phyloP scores from a whole-genome alignment of 2,888 invertebrate genomes.

The Opisthograptis luteolata region DNA sequence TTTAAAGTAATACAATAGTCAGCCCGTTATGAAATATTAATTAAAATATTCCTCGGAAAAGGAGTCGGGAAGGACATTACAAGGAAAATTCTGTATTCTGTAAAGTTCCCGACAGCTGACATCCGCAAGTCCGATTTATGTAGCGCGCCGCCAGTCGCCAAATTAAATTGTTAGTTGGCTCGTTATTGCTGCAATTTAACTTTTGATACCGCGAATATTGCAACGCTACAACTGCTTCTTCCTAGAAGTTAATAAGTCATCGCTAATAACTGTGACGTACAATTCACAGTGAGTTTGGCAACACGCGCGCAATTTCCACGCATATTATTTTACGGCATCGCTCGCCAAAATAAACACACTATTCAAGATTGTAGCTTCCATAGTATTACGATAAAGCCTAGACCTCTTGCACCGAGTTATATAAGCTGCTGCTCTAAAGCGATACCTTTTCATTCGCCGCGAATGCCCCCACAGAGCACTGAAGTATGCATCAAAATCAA shows the following conservation, averaged over 20 bases:
- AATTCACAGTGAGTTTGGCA: not conserved
- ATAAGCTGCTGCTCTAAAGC: slow-evolving; percentile 32
- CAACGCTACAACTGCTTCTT: not conserved
- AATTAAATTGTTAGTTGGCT: slow-evolving; percentile 78
- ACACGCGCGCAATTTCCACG: slow-evolving; percentile 1
- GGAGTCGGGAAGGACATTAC: slow-evolving; percentile 78
- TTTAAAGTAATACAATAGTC: slow-evolving; percentile 41
- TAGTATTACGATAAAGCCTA: slow-evolving; percentile 16
- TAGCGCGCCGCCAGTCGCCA: slow-evolving; percentile 65
- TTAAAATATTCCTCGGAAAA: slow-evolving; percentile 78
- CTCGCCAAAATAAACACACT: slow-evolving; percentile 19
- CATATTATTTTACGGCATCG: slow-evolving; percentile 38
- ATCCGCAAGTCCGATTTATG: slow-evolving; percentile 80
- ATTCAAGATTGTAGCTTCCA: not conserved
- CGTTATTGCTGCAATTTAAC: slow-evolving; percentile 78
- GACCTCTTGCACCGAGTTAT: slow-evolving; percentile 29
- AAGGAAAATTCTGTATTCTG: slow-evolving; percentile 74
- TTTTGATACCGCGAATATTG: slow-evolving; percentile 66
- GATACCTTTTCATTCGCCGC: slow-evolving; percentile 53
- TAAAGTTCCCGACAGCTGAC: slow-evolving; percentile 81
- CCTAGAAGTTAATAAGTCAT: not conserved
- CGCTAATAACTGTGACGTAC: not conserved
- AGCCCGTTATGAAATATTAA: slow-evolving; percentile 75
- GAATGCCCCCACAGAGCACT: slow-evolving; percentile 55
- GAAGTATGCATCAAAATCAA: slow-evolving; percentile 82